These are phyloP conservation scores for Acanthosepion pharaonis DNA, from an alignment of 2,888 invertebrate genomes.

Conservation along the genomic window DNA sequence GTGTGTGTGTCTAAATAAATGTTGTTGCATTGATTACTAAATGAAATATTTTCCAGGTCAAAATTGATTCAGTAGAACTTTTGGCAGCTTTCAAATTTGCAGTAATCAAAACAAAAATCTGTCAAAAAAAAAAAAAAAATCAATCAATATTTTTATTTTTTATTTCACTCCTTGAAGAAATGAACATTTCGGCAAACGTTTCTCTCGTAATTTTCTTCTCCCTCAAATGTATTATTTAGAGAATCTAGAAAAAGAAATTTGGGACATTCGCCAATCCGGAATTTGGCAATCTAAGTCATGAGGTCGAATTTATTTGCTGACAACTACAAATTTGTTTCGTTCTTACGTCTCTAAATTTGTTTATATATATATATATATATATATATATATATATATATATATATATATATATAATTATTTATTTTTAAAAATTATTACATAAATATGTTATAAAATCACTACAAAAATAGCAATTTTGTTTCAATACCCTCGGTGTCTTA, in stretches of 20 bases:
- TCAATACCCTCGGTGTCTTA: no score
- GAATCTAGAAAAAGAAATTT: not conserved
- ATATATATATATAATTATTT: no score
- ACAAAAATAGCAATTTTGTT: no score
- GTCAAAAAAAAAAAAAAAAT: not conserved
- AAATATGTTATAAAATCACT: no score
- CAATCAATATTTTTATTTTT: not conserved
- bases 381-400: no score
- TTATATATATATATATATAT: no score
- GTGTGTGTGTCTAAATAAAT: not conserved
- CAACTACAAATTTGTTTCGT: not conserved
- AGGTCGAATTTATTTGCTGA: not conserved
- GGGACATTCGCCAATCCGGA: not conserved
- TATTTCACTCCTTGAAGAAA: not conserved
- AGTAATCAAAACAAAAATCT: not conserved
- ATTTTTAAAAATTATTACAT: no score
- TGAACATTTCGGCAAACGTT: not conserved
- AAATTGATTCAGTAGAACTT: not conserved
- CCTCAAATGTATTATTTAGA: not conserved
- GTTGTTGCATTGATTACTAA: not conserved
- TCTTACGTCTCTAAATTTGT: no score
- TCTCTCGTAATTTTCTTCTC: not conserved
- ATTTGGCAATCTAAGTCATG: not conserved
- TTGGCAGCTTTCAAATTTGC: not conserved
- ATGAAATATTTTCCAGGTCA: not conserved